Conservation (phyloP, 2,113 vertebrate species). For the Electrona antarctica region DNA sequence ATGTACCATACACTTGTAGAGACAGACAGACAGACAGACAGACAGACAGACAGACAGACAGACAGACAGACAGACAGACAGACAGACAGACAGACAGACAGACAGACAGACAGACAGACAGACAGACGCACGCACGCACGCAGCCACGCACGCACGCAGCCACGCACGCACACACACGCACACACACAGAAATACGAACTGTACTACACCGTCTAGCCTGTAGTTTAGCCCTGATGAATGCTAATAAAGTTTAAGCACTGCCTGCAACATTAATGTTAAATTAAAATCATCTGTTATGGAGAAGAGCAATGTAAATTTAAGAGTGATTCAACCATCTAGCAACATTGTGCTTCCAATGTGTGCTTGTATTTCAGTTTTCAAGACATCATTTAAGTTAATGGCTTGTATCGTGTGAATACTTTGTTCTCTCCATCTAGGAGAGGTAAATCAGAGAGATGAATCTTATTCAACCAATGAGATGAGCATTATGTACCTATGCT, state of each 20-base stretch:
- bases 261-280: background rate
- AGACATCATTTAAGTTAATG: background rate
- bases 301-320: constrained; percentile 8
- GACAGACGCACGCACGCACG: background rate
- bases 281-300: constrained; percentile 15
- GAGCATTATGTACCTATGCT: constrained; percentile 22
- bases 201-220: background rate
- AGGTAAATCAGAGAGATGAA: constrained; percentile 31
- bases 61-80: background rate
- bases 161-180: background rate
- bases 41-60: background rate
- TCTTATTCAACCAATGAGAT: constrained; percentile 32
- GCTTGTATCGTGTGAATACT: background rate
- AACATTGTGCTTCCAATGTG: background rate
- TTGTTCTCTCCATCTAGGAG: constrained; percentile 19
- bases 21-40: too few species aligned
- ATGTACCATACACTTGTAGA: too few species aligned
- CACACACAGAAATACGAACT: background rate
- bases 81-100: background rate
- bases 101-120: background rate
- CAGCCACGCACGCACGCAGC: background rate
- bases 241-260: constrained; percentile 3
- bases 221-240: constrained; percentile 19
- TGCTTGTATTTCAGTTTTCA: background rate
- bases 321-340: constrained; percentile 13